These are phyloP conservation scores for Rugalucina vietnamica DNA, from an alignment of 2,888 invertebrate genomes.

Conservation along the genomic window DNA sequence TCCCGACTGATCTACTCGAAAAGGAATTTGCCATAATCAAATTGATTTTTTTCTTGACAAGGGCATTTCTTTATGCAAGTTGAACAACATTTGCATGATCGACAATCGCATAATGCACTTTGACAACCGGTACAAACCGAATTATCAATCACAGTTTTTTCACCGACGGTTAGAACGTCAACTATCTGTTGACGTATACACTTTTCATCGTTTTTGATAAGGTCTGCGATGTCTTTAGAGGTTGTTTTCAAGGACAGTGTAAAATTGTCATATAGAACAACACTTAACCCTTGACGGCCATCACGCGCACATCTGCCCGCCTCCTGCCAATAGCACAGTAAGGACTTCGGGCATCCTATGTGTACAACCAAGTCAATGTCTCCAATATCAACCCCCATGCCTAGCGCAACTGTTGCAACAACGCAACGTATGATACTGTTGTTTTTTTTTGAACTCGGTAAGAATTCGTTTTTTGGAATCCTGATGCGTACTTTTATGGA, in stretches of 20 bases:
- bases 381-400: slow-evolving; percentile 57
- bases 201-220: slow-evolving; percentile 6
- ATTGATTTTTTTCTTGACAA: too few species aligned
- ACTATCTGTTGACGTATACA: slow-evolving; percentile 19
- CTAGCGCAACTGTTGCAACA: slow-evolving; percentile 51
- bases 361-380: slow-evolving; percentile 42
- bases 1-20: too few species aligned
- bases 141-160: slow-evolving; percentile 2
- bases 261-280: slow-evolving; percentile 37
- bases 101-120: too few species aligned
- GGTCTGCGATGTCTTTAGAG: slow-evolving; percentile 22
- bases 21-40: too few species aligned
- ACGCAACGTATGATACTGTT: slow-evolving; percentile 40
- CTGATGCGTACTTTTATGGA: slow-evolving; percentile 49
- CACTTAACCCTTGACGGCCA: slow-evolving; percentile 28
- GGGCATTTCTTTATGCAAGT: too few species aligned
- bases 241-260: slow-evolving; percentile 43
- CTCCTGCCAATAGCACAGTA: slow-evolving; percentile 52
- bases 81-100: too few species aligned
- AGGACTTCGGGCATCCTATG: slow-evolving; percentile 50
- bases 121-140: too few species aligned
- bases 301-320: slow-evolving; percentile 51
- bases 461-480: slow-evolving; percentile 48
- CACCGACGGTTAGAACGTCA: slow-evolving; percentile 1
- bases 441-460: slow-evolving; percentile 21